A percentile compares a stretch with the other conserved stretches of the same genome.
phyloP scores from a whole-genome alignment of 1,140 invertebrate species.

The Cataglyphis hispanica region DNA sequence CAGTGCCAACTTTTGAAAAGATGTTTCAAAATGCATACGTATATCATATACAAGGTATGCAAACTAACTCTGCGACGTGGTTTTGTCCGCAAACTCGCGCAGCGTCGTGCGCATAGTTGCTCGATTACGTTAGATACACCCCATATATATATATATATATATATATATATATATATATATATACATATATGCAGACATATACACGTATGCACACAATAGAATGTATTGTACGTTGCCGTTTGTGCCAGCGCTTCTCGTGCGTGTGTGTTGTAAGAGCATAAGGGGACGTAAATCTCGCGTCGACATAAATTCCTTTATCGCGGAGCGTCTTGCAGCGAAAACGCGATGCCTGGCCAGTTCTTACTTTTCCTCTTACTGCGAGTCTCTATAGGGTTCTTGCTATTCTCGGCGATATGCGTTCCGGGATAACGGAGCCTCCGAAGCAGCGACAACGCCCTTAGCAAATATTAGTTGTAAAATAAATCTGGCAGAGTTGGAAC shows the following conservation, averaged over 20 bases:
- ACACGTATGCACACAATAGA: conserved; percentile 14
- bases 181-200: background rate
- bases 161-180: background rate
- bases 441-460: conserved; percentile 31
- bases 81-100: conserved; percentile 40
- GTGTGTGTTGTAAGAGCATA: conserved; percentile 71
- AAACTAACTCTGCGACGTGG: conserved; percentile 25
- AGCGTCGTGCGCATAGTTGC: conserved; percentile 33
- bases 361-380: conserved; percentile 68
- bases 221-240: conserved; percentile 8
- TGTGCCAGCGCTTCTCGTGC: conserved; percentile 22
- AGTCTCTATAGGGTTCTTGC: conserved; percentile 64
- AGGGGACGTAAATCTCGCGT: conserved; percentile 78
- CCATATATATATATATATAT: background rate
- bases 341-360: conserved; percentile 57
- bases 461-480: conserved; percentile 64
- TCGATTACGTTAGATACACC: conserved; percentile 40
- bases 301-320: conserved; percentile 82
- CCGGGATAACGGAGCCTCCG: conserved; percentile 28
- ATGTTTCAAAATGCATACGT: conserved; percentile 37
- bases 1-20: conserved; percentile 46
- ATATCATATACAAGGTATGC: conserved; percentile 33
- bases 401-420: conserved; percentile 37
- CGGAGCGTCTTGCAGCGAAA: conserved; percentile 67
- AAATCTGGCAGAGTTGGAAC: conserved; percentile 53